Conservation (phyloP, 2,797 vertebrate genomes). For the Pristis pectinata region DNA sequence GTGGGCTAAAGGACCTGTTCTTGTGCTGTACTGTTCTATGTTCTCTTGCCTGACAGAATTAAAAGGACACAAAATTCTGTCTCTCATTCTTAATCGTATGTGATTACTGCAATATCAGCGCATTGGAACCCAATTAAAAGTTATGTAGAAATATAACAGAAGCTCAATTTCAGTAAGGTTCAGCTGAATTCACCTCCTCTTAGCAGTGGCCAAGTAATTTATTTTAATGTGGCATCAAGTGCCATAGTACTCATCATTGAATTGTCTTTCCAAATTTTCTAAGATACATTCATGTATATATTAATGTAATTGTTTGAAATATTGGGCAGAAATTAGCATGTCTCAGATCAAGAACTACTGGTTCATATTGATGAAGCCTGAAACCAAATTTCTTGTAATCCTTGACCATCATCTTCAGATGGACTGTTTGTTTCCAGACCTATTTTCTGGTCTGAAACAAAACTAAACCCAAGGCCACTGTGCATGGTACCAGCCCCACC, state of each 20-base stretch:
- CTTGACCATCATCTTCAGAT: not conserved
- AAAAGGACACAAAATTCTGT: not conserved
- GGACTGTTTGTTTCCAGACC: too few relatives aligned
- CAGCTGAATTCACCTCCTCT: not conserved
- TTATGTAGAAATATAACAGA: not conserved
- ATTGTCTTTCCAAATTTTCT: not conserved
- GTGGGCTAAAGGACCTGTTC: too few relatives aligned
- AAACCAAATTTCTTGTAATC: not conserved
- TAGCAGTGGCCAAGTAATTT: not conserved
- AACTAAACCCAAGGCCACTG: not conserved
- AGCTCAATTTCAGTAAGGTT: not conserved
- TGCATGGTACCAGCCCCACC: too few relatives aligned
- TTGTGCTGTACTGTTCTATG: too few relatives aligned
- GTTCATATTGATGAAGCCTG: not conserved
- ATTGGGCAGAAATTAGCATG: too few relatives aligned
- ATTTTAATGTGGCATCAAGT: not conserved
- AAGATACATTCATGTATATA: not conserved
- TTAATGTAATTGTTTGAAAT: too few relatives aligned
- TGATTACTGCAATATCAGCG: not conserved
- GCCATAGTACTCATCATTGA: not conserved
- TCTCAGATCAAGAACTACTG: too few relatives aligned
- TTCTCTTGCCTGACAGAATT: not conserved
- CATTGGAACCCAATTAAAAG: not conserved
- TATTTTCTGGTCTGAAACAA: not conserved
- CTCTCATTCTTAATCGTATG: not conserved